Base-by-base conservation (phyloP, 2,888 invertebrate genomes). In the Cephonodes hylas region DNA sequence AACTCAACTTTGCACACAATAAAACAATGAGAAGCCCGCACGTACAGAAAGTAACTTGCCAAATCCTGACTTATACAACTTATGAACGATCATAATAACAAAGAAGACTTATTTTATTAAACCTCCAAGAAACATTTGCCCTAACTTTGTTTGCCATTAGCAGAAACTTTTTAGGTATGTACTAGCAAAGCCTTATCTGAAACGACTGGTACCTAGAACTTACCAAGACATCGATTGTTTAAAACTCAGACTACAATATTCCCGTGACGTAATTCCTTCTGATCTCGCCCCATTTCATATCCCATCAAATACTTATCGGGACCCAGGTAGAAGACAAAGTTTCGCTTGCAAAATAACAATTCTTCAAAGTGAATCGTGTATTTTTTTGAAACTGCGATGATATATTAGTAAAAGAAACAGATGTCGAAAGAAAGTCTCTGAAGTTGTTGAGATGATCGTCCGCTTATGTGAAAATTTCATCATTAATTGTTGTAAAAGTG, bases 111-210 rank as follows among this genome's bases (percentile, higher is more conserved):
- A 65, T 70, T 68, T 53, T 68, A 69, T 66, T 69, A 70, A 75
- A 69, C 66, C 67, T 66, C 67, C 71, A 64, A 69, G 42, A 58
- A 71, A 71, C 69, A 74, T 75, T 61, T 44, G 44, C 64, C 57
- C 42, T 65, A 48, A 61, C 69, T 68, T 66, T 75, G 71, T 75
- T 75, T 71, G 70, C 70, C 71, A 72, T 73, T 63, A 65, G 65
- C n/a, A 62, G 65, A 65, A 68, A 69, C 67, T 69, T 69, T 62
- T 67, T 46, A 64, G 63, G 65, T 68, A n/a, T n/a, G n/a, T n/a
- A 65, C 64, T 63, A 65, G 38, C 45, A 34, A 60, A 64, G 65
- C 65, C 69, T 75, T 73, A 75, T 75, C 71, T 66, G 57, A 59
- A 60, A 63, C 59, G 45, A 31, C 57, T 25, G 34, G 57, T 58